phyloP scores from a whole-genome alignment of 1,140 invertebrate species.

The Himalopsyche phryganea region DNA sequence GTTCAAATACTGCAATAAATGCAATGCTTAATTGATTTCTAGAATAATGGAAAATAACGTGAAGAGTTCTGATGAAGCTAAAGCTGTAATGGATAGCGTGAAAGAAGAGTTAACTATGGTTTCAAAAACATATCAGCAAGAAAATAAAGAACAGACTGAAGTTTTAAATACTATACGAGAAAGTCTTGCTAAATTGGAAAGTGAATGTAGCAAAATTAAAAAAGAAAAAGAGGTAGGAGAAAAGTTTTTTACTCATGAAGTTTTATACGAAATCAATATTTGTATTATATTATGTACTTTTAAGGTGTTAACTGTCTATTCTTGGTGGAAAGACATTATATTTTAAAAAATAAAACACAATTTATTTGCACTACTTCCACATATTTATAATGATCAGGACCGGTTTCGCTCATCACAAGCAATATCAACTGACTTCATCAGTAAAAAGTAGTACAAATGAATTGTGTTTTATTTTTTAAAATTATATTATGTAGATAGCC shows the following conservation, averaged over 20 bases:
- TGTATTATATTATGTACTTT: neutral
- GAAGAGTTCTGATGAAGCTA: conserved; percentile 38
- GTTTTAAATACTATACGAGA: conserved; percentile 16
- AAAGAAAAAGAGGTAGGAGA: conserved; percentile 44
- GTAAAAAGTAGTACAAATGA: too few relatives aligned
- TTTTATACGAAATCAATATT: neutral
- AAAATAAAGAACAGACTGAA: conserved; percentile 25
- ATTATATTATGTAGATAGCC: neutral
- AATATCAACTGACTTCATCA: too few relatives aligned
- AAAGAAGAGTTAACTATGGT: conserved; percentile 37
- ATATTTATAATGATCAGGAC: too few relatives aligned
- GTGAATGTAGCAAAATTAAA: conserved; percentile 43
- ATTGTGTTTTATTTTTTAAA: neutral
- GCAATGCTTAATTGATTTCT: too few relatives aligned
- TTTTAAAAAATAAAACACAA: too few relatives aligned
- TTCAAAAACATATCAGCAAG: conserved; percentile 32
- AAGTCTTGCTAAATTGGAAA: conserved; percentile 45
- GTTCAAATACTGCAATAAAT: too few relatives aligned
- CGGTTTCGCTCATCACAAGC: too few relatives aligned
- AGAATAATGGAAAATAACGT: conserved; percentile 39
- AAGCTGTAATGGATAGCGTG: conserved; percentile 27
- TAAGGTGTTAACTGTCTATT: too few relatives aligned
- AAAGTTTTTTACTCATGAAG: neutral
- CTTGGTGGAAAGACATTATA: too few relatives aligned
- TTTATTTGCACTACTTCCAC: too few relatives aligned